Conservation (phyloP, 2,797 vertebrate genomes). For the Peromyscus eremicus region DNA sequence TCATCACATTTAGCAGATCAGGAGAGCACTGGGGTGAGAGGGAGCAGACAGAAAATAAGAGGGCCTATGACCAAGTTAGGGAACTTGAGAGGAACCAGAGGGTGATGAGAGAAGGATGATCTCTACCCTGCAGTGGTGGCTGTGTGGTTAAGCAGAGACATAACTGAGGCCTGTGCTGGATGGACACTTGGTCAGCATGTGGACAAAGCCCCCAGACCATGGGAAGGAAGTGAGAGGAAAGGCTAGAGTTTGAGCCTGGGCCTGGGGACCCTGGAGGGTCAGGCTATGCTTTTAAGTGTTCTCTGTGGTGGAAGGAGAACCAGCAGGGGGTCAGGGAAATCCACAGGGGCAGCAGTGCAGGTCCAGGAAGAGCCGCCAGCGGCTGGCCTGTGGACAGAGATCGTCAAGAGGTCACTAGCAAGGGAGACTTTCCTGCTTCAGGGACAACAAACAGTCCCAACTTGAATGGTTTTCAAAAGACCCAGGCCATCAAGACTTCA, state of each 20-base stretch:
- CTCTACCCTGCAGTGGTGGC: neutral
- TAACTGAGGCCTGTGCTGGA: neutral
- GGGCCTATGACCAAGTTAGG: neutral
- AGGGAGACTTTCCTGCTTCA: neutral
- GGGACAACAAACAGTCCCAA: neutral
- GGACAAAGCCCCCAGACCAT: neutral
- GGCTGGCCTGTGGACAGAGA: neutral
- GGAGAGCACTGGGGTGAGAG: neutral
- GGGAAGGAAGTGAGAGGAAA: neutral
- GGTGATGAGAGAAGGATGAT: neutral
- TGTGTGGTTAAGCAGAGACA: neutral
- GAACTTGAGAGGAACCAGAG: neutral
- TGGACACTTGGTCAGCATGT: neutral
- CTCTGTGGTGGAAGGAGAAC: neutral
- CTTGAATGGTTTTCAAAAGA: neutral
- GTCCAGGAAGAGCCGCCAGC: neutral
- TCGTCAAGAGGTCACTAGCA: neutral
- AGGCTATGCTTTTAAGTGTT: neutral
- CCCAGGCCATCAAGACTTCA: neutral
- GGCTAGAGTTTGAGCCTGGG: neutral
- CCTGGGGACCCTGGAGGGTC: neutral
- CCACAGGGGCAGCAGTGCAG: neutral
- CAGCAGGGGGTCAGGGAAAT: neutral
- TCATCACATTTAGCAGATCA: neutral
- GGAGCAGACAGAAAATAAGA: neutral